Evolutionary conservation across 2,888 invertebrate genomes (phyloP).

Genomic region (Byasa hedistus): DNA sequence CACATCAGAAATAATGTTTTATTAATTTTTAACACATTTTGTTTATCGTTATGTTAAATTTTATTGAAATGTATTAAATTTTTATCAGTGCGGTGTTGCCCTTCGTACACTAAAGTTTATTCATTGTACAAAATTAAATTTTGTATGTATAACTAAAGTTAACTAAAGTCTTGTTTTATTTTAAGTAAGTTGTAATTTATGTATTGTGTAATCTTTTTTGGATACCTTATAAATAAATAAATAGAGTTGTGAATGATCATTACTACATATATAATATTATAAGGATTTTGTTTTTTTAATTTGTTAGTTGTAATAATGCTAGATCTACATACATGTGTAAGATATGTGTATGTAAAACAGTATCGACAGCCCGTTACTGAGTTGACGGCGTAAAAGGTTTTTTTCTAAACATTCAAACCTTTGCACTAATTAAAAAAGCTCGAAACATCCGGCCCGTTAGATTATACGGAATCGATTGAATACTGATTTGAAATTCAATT

Average conservation of each 20-base stretch:
- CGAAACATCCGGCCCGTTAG: conserved; percentile 63
- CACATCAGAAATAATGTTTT: too few relatives aligned
- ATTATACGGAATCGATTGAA: conserved; percentile 66
- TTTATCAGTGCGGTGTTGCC: too few relatives aligned
- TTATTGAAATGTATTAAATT: too few relatives aligned
- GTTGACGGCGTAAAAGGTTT: conserved; percentile 48
- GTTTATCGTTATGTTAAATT: too few relatives aligned
- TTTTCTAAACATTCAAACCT: conserved; percentile 60
- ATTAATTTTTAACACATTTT: too few relatives aligned
- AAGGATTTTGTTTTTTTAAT: not conserved
- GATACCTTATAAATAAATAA: too few relatives aligned
- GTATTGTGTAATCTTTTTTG: too few relatives aligned
- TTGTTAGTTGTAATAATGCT: not conserved
- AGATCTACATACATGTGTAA: not conserved
- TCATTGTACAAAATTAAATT: too few relatives aligned
- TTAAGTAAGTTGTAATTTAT: too few relatives aligned
- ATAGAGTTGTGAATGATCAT: not conserved
- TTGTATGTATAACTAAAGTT: too few relatives aligned
- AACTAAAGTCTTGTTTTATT: too few relatives aligned
- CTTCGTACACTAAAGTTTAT: too few relatives aligned
- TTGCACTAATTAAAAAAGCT: conserved; percentile 70
- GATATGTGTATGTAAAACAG: conserved; percentile 3
- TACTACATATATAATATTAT: not conserved
- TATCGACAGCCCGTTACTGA: conserved; percentile 39
- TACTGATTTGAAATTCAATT: conserved; percentile 70